Conservation (phyloP, 2,797 vertebrate species). For the Myotis findleyi region DNA sequence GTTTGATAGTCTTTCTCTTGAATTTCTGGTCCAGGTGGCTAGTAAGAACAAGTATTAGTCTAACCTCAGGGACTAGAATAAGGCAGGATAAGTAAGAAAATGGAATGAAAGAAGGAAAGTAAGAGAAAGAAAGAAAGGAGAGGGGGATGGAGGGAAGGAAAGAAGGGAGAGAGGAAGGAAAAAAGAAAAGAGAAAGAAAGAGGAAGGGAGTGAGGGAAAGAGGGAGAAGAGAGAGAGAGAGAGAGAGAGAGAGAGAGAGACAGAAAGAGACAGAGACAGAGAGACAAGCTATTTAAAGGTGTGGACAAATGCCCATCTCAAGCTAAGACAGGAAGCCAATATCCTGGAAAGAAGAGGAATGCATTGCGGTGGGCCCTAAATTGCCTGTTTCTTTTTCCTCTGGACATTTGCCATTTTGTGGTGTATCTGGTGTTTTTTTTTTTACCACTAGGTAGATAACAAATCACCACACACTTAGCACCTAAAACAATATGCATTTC, state of each 20-base stretch:
- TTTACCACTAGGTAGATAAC: not conserved
- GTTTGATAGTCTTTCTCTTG: not conserved
- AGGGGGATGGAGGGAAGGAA: too few species aligned
- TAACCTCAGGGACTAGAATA: not conserved
- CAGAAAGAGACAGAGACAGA: too few species aligned
- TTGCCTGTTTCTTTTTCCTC: not conserved
- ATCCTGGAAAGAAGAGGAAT: not conserved
- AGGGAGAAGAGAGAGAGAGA: accelerated
- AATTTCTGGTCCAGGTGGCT: not conserved
- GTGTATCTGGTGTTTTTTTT: not conserved
- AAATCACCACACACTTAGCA: not conserved
- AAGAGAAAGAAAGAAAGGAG: not conserved
- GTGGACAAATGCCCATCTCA: not conserved
- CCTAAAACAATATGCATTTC: not conserved
- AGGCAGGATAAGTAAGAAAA: not conserved
- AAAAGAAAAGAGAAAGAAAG: accelerated
- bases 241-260: too few species aligned
- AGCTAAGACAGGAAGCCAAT: not conserved
- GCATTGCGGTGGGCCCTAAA: accelerated
- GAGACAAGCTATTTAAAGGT: not conserved
- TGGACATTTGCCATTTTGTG: not conserved
- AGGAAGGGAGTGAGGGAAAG: too few species aligned
- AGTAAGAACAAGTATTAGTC: not conserved
- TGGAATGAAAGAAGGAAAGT: not conserved
- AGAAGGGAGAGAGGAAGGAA: not conserved